Percentiles rank a stretch among this genome's conserved stretches.
phyloP scores from a whole-genome alignment of 2,797 vertebrate species.

The Chiloscyllium punctatum region DNA sequence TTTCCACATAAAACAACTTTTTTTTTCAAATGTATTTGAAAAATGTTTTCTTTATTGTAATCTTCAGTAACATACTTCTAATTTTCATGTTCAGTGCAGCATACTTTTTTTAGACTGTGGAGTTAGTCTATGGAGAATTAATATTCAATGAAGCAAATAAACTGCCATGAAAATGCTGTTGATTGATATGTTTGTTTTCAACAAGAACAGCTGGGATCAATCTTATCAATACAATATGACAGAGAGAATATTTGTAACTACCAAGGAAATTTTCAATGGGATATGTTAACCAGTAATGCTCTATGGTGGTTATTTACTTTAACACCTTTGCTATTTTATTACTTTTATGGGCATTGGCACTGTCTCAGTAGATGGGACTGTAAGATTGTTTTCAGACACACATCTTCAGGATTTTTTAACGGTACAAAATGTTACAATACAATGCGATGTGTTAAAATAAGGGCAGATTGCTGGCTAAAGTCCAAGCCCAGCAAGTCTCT shows the following conservation, averaged over 20 bases:
- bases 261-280: neutral
- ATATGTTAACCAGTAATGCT: neutral
- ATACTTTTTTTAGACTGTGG: neutral
- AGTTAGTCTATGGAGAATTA: constrained; percentile 40
- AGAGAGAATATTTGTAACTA: neutral
- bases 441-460: neutral
- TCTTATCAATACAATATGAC: constrained; percentile 33
- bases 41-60: neutral
- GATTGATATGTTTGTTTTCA: constrained; percentile 42
- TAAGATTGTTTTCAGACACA: neutral
- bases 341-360: neutral
- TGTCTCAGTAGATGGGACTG: neutral
- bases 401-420: constrained; percentile 2
- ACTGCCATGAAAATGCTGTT: constrained; percentile 27
- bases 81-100: neutral
- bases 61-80: neutral
- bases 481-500: neutral
- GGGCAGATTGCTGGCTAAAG: constrained; percentile 1
- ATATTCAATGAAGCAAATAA: constrained; percentile 31
- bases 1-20: too few relatives aligned
- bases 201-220: constrained; percentile 8
- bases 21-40: neutral
- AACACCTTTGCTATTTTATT: constrained; percentile 21
- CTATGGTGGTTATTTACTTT: neutral
- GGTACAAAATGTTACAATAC: neutral